A percentile compares a stretch with the other conserved stretches of the same genome.
Conservation (phyloP, 2,888 invertebrate genomes). For the Enchytraeus crypticus region DNA sequence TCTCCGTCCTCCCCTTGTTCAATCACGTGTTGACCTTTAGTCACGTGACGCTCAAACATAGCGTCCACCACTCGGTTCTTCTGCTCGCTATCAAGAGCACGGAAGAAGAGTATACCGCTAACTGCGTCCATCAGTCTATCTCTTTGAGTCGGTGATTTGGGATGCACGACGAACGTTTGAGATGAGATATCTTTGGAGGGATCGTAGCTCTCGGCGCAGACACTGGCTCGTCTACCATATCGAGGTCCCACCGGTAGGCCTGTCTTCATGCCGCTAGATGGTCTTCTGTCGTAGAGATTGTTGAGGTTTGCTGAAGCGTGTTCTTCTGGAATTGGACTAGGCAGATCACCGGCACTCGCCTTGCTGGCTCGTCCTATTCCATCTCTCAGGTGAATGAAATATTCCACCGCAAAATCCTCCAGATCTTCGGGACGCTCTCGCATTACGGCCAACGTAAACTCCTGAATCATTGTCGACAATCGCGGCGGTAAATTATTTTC, state of each 20-base stretch:
- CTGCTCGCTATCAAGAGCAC: conserved; percentile 44
- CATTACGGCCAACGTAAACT: conserved; percentile 47
- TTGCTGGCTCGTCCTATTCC: conserved; percentile 41
- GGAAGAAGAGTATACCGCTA: conserved; percentile 43
- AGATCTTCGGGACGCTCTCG: conserved; percentile 42
- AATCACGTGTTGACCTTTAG: conserved; percentile 44
- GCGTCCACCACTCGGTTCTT: conserved; percentile 48
- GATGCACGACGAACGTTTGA: conserved; percentile 33
- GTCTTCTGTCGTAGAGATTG: neutral
- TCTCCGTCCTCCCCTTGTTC: conserved; percentile 48
- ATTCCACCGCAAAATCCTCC: conserved; percentile 46
- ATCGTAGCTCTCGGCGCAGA: conserved; percentile 46
- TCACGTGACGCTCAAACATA: conserved; percentile 46
- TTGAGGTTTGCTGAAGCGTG: neutral
- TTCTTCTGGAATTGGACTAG: neutral
- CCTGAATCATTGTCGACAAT: conserved; percentile 37
- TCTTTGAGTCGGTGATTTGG: conserved; percentile 46
- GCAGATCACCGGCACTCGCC: neutral
- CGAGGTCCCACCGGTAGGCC: conserved; percentile 11
- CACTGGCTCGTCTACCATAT: conserved; percentile 45
- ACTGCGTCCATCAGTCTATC: conserved; percentile 42
- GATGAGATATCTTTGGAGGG: conserved; percentile 23
- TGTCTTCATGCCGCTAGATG: neutral
- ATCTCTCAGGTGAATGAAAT: conserved; percentile 46
- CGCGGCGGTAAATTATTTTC: too few species aligned